Base-by-base conservation (phyloP, 2,113 vertebrate species). In the Mustela lutreola region DNA sequence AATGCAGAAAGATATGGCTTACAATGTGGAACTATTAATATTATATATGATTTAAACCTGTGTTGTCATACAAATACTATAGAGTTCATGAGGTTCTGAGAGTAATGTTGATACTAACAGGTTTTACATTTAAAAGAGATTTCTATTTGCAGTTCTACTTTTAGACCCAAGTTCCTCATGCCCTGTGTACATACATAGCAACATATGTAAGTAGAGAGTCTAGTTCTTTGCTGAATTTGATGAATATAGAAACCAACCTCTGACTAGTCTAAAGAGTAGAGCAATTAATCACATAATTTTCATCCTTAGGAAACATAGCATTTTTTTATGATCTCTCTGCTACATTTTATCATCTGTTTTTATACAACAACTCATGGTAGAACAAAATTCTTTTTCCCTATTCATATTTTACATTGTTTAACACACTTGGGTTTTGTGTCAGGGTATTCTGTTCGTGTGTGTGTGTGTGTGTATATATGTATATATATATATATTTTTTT, bases 221-320 rank as follows among this genome's bases (percentile, higher is more conserved):
- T 31, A 94, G 0, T 60, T 97, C 50, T 95, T 91, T 79, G 28
- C 67, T 56, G 15, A 89, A 36, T 84, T 81, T 94, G 70, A 81
- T 84, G 48, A 87, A 36, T 93, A 73, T 21, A 87, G 39, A 96
- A 88, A 80, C 7, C 18, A 62, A 79, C 36, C 18, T 95, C 39
- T 95, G 36, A 24, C 24, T 21, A 89, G 16, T 78, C n/a, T 24
- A 3, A 36, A 78, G 91, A 67, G 19, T 16, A 18, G 26, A 56
- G 7, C 67, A 73, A 89, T 71, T 91, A 91, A 88, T 95, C 53
- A 70, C 10, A 62, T 86, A 67, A 75, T 93, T 96, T 90, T 87
- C 6, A 33, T 91, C 22, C 26, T 87, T 76, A 56, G 31, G 11
- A 91, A 90, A 93, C 2, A 92, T 79, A 45, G 3, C 81, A 65